These are phyloP conservation scores for Xyrichtys novacula DNA, from an alignment of 2,797 vertebrate genomes.

Conservation along the genomic window DNA sequence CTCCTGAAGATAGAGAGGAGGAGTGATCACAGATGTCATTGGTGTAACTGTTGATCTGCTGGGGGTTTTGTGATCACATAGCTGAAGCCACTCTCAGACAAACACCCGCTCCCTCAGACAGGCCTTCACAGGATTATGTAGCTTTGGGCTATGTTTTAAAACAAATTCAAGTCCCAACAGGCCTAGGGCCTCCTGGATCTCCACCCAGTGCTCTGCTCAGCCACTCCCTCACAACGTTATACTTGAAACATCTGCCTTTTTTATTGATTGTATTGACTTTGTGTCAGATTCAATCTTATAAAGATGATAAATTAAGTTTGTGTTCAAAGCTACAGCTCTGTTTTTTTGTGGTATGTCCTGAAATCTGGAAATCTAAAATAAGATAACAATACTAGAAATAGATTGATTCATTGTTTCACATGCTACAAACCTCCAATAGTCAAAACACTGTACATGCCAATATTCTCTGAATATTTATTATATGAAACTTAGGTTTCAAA, in stretches of 20 bases:
- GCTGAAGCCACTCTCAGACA: slow-evolving; percentile 18
- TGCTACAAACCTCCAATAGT: too few relatives aligned
- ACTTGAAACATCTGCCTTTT: background rate
- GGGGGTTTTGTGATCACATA: slow-evolving; percentile 13
- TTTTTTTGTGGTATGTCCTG: too few relatives aligned
- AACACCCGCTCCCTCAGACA: slow-evolving; percentile 17
- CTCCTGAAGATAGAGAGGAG: background rate
- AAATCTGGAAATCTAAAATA: too few relatives aligned
- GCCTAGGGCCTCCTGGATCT: slow-evolving; percentile 11
- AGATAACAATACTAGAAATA: too few relatives aligned
- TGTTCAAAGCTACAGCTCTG: too few relatives aligned
- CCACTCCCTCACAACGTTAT: slow-evolving; percentile 28
- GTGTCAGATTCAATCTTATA: background rate
- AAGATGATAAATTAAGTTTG: background rate
- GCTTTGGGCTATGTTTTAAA: slow-evolving; percentile 44
- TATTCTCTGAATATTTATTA: too few relatives aligned
- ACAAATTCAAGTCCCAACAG: slow-evolving; percentile 64
- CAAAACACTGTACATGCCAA: too few relatives aligned
- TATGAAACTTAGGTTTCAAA: background rate
- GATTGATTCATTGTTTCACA: too few relatives aligned
- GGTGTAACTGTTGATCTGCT: background rate
- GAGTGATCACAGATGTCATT: background rate
- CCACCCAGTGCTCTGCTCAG: slow-evolving; percentile 6
- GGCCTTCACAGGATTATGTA: slow-evolving; percentile 56
- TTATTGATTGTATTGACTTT: background rate